A percentile compares a stretch with the other conserved stretches of the same genome.
These are phyloP conservation scores for Emydura subglobosa DNA, from an alignment of 2,113 vertebrate genomes.

Conservation along the genomic window DNA sequence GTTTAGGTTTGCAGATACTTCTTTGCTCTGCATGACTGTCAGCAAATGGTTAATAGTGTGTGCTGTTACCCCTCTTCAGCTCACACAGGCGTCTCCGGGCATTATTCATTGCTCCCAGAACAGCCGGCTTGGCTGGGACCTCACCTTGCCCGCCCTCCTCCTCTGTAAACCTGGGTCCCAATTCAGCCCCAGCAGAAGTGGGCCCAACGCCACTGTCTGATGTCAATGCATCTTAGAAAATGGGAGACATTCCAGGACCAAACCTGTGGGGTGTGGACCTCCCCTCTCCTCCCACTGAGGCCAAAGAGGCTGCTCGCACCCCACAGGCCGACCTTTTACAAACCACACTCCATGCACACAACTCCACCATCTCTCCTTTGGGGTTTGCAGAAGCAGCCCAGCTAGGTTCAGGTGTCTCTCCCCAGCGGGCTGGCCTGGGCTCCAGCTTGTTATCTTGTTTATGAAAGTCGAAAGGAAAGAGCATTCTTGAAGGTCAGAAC, in stretches of 20 bases:
- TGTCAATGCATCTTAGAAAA: background rate
- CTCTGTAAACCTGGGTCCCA: background rate
- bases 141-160: background rate
- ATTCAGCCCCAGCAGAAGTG: too few species aligned
- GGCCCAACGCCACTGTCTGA: too few species aligned
- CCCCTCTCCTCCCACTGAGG: accelerated
- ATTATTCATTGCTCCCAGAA: background rate
- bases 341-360: accelerated
- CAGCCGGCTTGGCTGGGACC: accelerated
- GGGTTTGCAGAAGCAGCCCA: accelerated
- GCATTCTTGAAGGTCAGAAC: background rate
- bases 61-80: background rate
- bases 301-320: background rate
- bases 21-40: background rate
- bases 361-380: accelerated
- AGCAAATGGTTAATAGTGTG: background rate
- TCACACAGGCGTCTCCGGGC: background rate
- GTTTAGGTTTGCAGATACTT: background rate
- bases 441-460: background rate
- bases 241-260: accelerated
- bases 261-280: background rate
- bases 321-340: background rate
- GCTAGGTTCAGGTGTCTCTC: background rate
- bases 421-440: background rate
- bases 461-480: background rate